Evolutionary conservation across 2,113 vertebrate species (phyloP).

Genomic region (Casuarius casuarius): DNA sequence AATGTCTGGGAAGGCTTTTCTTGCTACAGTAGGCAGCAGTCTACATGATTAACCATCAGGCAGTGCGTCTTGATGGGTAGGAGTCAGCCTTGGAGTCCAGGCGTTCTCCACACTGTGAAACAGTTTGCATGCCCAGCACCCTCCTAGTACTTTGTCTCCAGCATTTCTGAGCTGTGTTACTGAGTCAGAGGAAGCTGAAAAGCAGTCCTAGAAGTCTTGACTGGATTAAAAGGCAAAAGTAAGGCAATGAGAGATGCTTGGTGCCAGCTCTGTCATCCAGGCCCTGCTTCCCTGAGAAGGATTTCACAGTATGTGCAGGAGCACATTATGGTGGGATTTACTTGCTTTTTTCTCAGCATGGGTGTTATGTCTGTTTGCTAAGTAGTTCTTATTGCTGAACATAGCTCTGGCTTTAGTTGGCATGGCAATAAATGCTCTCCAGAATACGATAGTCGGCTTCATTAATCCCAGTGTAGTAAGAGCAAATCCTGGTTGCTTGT

Average conservation of each 20-base stretch:
- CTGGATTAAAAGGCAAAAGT: conserved; percentile 2
- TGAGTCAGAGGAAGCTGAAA: not conserved
- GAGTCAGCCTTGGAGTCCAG: not conserved
- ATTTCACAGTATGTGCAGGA: conserved; percentile 25
- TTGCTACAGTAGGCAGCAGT: not conserved
- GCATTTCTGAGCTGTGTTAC: not conserved
- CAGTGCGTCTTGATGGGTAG: not conserved
- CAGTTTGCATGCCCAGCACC: not conserved
- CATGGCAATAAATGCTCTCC: conserved; percentile 29
- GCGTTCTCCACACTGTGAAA: not conserved
- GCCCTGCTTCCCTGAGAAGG: conserved; percentile 11
- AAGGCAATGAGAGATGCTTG: not conserved
- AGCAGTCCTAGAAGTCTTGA: not conserved
- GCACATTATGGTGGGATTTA: conserved; percentile 18
- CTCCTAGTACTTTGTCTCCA: not conserved
- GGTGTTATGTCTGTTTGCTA: conserved; percentile 3
- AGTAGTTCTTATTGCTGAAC: conserved; percentile 31
- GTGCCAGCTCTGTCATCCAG: not conserved
- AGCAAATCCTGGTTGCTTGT: conserved; percentile 6
- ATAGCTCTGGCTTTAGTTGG: conserved; percentile 25
- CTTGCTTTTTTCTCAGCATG: conserved; percentile 21
- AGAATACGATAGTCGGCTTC: not conserved
- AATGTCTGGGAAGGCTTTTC: not conserved
- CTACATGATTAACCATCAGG: not conserved
- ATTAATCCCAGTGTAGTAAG: conserved; percentile 9